Evolutionary conservation across 2,113 vertebrate genomes (phyloP), one percentile per base, ranked within the genome.

Genomic region (Neomonachus schauinslandi): DNA sequence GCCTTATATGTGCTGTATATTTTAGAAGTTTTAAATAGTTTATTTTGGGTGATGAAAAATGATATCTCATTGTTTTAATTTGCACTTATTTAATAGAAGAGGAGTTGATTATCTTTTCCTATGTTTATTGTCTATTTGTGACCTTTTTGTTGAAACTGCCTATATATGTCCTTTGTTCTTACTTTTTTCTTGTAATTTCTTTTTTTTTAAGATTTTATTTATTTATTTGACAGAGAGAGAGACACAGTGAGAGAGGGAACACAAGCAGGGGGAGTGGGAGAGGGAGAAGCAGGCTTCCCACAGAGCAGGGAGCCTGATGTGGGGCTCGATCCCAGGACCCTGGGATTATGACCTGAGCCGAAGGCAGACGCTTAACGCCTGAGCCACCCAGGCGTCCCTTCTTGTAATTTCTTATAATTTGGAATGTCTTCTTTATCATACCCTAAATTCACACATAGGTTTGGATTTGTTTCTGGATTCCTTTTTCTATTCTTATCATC

Each of bases 1-100:
- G 57, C 21, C n/a, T 96, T 90, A 72, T 67, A 85, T 82, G 83
- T 82, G 28, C 26, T 80, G 1, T 71, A 4, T 19, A 63, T 92
- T 95, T 94, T 92, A 26, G 57, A 95, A 88, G 49, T 74, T 88
- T 95, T 74, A 83, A 82, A 63, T 53, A n/a, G 4, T 36, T 71
- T 82, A 46, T 77, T 93, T 80, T 89, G 74, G 36, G 61, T 57
- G 69, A 18, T 85, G 36, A 87, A 90, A 92, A 94, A 88, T 87
- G 16, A 2, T n/a, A 59, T 63, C 15, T 93, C 42, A 49, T 65
- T 92, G 46, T 94, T 84, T 89, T 80, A 95, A 82, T 76, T 10
- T 89, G 33, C 33, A 76, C 83, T 96, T 85, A 74, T 79, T 97
- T 94, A 53, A 76, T 57, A 55, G 63, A 77, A 93, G 33, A 83